Evolutionary conservation across 2,113 vertebrate genomes (phyloP), one percentile per base, ranked within the genome.

Genomic region (Istiophorus platypterus): DNA sequence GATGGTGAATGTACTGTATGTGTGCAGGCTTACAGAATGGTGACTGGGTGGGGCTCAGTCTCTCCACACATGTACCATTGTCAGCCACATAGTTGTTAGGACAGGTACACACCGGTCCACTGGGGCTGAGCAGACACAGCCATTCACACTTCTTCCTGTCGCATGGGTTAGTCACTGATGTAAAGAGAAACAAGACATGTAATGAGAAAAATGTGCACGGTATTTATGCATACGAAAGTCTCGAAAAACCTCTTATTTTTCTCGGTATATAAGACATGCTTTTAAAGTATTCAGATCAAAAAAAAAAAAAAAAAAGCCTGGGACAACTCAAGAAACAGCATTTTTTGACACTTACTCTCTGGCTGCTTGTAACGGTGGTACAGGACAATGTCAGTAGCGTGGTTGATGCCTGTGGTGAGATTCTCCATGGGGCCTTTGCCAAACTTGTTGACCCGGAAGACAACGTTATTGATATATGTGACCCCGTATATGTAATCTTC

Each of bases 401-500:
- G 98, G 92, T 97, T 99, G 87, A 99, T 96, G 85, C 96, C 97
- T 0, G 97, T 97, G 0, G 97, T 99, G 42, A 99, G 94, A 91
- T 97, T 99, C 92, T 96, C 95, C 91, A 98, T 94, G 0, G 93
- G 82, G 17, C 97, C 97, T 72, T 96, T 96, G 61, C 98, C 98
- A 11, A 98, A 99, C 91, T 99, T 99, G 92, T 99, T 97, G 72
- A 99, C 97, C 62, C 97, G 97, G 95, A 99, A 99, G 89, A 99
- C 97, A 73, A 96, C 85, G 78, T 99, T 99, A 89, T 99, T 98
- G 82, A 97, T 93, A 89, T 98, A 99, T n/a, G 98, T 99, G 91
- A 99, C 97, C 0, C 98, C 98, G 0, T 99, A 99, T 88, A 99
- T 98, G 92, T 98, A 97, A 86, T 99, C 98, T 91, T 99, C 98